These are phyloP conservation scores for Sorex fumeus DNA, from an alignment of 2,113 vertebrate genomes.

Conservation along the genomic window DNA sequence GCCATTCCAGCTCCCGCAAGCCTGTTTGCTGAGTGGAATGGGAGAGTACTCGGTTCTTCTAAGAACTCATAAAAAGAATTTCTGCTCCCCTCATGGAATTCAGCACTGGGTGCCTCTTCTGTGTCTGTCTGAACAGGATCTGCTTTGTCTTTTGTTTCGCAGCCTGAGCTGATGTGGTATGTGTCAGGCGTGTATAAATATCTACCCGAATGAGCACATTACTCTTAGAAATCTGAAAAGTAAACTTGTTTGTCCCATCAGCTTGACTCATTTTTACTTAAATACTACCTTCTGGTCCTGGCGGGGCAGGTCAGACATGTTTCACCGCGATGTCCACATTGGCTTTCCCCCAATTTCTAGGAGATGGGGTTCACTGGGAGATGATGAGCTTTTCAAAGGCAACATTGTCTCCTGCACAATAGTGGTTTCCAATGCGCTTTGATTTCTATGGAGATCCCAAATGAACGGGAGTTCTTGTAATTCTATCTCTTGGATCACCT, in stretches of 20 bases:
- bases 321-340: too few relatives aligned
- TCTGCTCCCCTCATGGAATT: background rate
- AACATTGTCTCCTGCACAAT: conserved; percentile 72
- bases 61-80: background rate
- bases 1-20: background rate
- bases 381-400: conserved; percentile 52
- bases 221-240: conserved; percentile 32
- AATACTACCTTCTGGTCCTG: background rate
- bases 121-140: background rate
- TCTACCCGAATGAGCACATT: background rate
- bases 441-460: conserved; percentile 74
- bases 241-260: background rate
- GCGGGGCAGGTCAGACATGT: background rate
- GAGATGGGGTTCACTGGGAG: background rate
- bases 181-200: background rate
- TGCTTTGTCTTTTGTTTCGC: background rate
- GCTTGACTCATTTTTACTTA: background rate
- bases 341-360: conserved; percentile 30
- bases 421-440: conserved; percentile 74
- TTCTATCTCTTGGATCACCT: conserved; percentile 71
- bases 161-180: background rate
- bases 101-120: background rate
- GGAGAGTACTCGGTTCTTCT: background rate
- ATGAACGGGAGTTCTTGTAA: conserved; percentile 58
- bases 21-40: background rate